Evolutionary conservation across 2,888 invertebrate genomes (phyloP), one percentile per base, ranked within the genome.

Genomic region (Ganaspis brasiliensis): DNA sequence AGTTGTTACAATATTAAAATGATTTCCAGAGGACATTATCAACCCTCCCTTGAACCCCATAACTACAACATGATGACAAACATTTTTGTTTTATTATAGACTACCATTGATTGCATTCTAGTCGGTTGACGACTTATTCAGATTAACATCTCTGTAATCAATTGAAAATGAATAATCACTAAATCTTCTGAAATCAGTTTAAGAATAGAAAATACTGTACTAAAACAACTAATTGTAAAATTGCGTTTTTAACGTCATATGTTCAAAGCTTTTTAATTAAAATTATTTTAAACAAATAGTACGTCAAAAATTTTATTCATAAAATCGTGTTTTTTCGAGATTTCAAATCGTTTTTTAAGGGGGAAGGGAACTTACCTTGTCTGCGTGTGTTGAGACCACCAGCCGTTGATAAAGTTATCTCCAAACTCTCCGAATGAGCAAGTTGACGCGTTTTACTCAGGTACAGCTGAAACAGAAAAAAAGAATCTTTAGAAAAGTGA

Each of bases 371-470:
- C 88, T 89, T 83, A 90, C 91, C 91, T 90, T 87, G 89, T 84
- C 87, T 88, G 84, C 87, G 90, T 80, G 84, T 81, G 84, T 86
- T 87, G 85, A 87, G 82, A 82, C 86, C 85, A 79, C 86, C 87
- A 82, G 87, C 84, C 85, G 83, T 87, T 79, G 85, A 71, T 82
- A 89, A 83, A 86, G 87, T 79, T 78, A 80, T 81, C 78, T 86
- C 87, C 76, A 87, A 82, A 77, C 85, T 84, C 76, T 86, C 84
- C 76, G 85, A 81, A 70, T 88, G 84, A 72, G 81, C 80, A 72
- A 84, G 80, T 78, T 88, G 89, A 56, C 90, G 89, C 72, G 87
- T 82, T 86, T 89, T 90, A 86, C 88, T 90, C 85, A 90, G 84
- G 81, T 90, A 90, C 72, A 90, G 83, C 90, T 90, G 87, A 21